Conservation (phyloP, 1,140 invertebrate species). For the Drosophila burlai region DNA sequence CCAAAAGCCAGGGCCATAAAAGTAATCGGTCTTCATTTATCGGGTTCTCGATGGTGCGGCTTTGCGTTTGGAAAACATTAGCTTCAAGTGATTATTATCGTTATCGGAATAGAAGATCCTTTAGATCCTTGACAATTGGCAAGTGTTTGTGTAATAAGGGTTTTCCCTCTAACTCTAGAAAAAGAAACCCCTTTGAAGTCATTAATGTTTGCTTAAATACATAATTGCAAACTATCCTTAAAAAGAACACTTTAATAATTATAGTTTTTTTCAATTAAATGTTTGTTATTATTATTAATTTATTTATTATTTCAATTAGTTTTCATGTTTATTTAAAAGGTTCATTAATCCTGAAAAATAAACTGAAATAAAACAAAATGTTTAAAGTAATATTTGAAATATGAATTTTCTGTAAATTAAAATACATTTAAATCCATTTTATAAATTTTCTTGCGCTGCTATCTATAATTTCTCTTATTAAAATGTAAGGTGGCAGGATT, state of each 20-base stretch:
- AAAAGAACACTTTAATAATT: background rate
- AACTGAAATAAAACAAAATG: background rate
- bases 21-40: background rate
- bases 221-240: background rate
- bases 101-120: background rate
- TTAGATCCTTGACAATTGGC: background rate
- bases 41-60: background rate
- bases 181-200: background rate
- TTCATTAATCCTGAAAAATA: background rate
- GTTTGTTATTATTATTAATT: background rate
- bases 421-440: background rate
- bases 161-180: background rate
- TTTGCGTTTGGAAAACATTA: background rate
- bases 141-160: background rate
- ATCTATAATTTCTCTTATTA: no score
- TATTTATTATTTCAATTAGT: background rate
- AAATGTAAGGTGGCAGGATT: background rate
- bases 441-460: no score
- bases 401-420: background rate
- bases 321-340: background rate
- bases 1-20: slow-evolving; percentile 21
- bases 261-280: no score
- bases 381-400: background rate
- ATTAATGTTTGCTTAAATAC: background rate
- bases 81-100: background rate